Conservation (phyloP, 2,113 vertebrate species). For the Notechis scutatus region DNA sequence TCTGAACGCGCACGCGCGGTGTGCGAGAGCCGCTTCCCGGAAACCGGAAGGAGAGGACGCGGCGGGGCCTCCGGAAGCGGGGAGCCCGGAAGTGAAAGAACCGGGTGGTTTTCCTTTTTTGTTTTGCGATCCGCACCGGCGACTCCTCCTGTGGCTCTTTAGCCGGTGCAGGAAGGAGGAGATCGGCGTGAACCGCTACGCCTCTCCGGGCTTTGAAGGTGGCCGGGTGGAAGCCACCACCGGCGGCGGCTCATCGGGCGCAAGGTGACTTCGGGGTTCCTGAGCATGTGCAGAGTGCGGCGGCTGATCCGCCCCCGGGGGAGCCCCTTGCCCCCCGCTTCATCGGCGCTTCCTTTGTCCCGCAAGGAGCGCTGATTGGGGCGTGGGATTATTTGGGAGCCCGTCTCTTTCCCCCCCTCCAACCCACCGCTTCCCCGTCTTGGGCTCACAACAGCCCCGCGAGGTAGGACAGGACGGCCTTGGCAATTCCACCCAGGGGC, state of each 20-base stretch:
- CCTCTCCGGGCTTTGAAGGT: background rate
- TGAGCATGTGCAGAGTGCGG: conserved; percentile 4
- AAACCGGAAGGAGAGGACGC: background rate
- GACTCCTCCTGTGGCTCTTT: too few relatives aligned
- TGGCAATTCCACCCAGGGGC: background rate
- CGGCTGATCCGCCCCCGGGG: too few relatives aligned
- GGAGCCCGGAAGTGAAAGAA: background rate
- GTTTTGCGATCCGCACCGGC: background rate
- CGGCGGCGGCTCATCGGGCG: background rate
- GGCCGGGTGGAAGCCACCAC: background rate
- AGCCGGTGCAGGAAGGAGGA: background rate
- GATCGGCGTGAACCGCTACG: background rate
- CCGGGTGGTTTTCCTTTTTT: too few relatives aligned
- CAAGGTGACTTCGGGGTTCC: background rate
- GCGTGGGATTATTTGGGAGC: background rate
- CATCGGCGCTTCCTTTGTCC: background rate
- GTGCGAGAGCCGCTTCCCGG: background rate
- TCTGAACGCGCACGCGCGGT: background rate
- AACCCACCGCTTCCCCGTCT: background rate
- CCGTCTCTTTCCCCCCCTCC: too few relatives aligned
- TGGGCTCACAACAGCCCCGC: background rate
- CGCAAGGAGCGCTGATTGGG: background rate
- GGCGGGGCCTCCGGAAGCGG: background rate
- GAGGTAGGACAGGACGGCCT: background rate
- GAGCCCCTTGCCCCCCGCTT: background rate